Base-by-base conservation (phyloP, 2,113 vertebrate genomes). In the Peromyscus maniculatus region DNA sequence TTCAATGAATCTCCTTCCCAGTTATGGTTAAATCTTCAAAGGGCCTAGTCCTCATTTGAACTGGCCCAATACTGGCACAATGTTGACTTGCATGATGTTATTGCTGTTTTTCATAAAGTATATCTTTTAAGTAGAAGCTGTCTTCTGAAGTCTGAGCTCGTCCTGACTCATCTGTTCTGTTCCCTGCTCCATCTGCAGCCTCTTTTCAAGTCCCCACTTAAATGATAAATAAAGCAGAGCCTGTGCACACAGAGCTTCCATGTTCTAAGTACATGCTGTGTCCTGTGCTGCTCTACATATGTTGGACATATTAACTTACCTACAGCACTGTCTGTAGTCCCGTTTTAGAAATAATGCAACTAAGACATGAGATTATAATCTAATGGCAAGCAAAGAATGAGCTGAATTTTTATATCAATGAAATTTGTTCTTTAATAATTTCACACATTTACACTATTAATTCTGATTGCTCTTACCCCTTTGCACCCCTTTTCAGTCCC, bases 121-220 rank as follows among this genome's bases (percentile, higher is more conserved):
- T 66, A 93, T 87, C 9, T 91, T 46, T 80, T 84, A 88, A 69
- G 59, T 74, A 19, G 9, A 36, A 89, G 36, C 64, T 75, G 6
- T 94, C 77, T 95, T 46, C 16, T 19, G 91, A 71, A 80, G 26
- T 64, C 52, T 49, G 57, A 88, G 57, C 31, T 97, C 64, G 64
- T 31, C 36, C 49, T 93, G 88, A 87, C 55, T 79, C 62, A 87
- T 64, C 57, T 84, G 71, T 71, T 66, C 28, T 87, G 11, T 75
- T 92, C 90, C 59, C 13, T 52, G 12, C n/a, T 95, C 64, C 52
- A 72, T 71, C 2, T 74, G 19, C 13, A 91, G 11, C 5, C 26
- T 57, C 10, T 74, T 96, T 71, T 93, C 24, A 94, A 88, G 59
- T 39, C 49, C 84, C 6, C 55, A 19, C 86, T 80, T 94, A 78